phyloP scores from a whole-genome alignment of 1,140 invertebrate species.

The Psilanteris sp. region DNA sequence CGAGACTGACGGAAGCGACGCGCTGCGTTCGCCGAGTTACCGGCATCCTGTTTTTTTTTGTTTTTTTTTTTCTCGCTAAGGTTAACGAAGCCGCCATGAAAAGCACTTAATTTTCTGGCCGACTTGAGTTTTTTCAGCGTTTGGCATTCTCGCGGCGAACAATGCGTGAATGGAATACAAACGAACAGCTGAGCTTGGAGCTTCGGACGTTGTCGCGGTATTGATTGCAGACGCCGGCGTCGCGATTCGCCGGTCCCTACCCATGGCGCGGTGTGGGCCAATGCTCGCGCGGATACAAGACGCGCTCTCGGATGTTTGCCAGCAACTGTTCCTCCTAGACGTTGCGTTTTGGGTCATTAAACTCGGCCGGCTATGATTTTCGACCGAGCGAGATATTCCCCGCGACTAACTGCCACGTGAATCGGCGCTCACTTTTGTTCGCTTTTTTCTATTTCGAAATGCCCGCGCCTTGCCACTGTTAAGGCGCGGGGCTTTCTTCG shows the following conservation, averaged over 20 bases:
- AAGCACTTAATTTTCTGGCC: conserved; percentile 17
- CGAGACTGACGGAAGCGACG: no score
- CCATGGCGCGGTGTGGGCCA: conserved; percentile 6
- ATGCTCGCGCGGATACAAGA: conserved; percentile 3
- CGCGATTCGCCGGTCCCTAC: conserved; percentile 41
- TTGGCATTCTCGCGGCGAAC: conserved; percentile 29
- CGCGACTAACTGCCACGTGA: no score
- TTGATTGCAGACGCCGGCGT: conserved; percentile 76
- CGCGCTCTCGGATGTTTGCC: conserved; percentile 29
- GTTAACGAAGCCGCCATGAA: conserved; percentile 27
- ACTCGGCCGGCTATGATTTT: conserved; percentile 3
- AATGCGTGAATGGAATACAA: conserved; percentile 50
- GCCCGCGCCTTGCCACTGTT: conserved; percentile 1
- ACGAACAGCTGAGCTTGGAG: conserved; percentile 70
- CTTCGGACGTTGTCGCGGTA: conserved; percentile 68
- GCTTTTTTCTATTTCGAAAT: conserved; percentile 1
- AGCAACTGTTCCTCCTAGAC: conserved; percentile 38
- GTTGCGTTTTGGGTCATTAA: conserved; percentile 22
- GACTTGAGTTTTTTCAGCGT: conserved; percentile 14
- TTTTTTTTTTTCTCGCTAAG: not conserved
- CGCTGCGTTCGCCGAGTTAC: no score
- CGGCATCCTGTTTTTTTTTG: not conserved
- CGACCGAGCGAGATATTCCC: not conserved
- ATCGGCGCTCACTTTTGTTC: not conserved
- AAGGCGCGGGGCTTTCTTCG: conserved; percentile 26